Percentiles rank a stretch among this genome's conserved stretches.
phyloP scores from a whole-genome alignment of 1,140 invertebrate genomes.

The Yoshiicerus persimilis region DNA sequence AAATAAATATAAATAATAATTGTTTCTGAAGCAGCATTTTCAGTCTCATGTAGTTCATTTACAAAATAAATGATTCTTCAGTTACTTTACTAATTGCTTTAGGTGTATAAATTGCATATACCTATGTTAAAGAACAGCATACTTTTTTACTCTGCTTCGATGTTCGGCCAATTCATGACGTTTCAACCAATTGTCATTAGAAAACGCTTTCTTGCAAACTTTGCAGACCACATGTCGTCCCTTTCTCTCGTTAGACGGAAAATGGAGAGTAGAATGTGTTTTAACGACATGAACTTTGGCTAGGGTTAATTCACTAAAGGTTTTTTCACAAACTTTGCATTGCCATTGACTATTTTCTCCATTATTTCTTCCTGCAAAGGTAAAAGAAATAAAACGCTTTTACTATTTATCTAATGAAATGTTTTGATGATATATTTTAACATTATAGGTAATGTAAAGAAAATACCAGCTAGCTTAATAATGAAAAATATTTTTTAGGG shows the following conservation, averaged over 20 bases:
- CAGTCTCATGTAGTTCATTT: not conserved
- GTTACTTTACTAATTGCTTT: not conserved
- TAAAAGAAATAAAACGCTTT: no score
- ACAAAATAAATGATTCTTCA: not conserved
- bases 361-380: not conserved
- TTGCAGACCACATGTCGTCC: not conserved
- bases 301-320: not conserved
- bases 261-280: not conserved
- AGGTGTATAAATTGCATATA: not conserved
- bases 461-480: not conserved
- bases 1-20: no score
- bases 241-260: not conserved
- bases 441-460: no score
- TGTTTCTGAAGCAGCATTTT: no score
- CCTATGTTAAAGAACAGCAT: not conserved
- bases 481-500: not conserved
- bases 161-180: not conserved
- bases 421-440: no score
- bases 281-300: not conserved
- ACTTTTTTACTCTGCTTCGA: not conserved
- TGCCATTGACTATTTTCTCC: not conserved
- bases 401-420: no score
- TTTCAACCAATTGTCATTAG: slow-evolving; percentile 12
- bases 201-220: slow-evolving; percentile 15
- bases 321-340: not conserved